phyloP scores from a whole-genome alignment of 2,113 vertebrate genomes.

The Toxotes jaculatrix region DNA sequence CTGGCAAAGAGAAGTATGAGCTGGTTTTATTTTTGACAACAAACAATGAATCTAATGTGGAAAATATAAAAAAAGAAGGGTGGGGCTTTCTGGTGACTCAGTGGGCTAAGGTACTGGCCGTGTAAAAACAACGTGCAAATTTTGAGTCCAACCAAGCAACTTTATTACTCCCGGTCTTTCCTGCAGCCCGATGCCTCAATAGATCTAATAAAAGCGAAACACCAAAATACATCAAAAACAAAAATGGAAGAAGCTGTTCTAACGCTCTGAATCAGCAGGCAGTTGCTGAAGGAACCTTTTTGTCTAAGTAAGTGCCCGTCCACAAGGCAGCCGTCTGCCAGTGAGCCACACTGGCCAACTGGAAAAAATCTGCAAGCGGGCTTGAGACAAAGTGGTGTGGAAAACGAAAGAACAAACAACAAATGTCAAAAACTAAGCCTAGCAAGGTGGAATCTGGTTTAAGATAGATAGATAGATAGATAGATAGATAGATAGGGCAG shows the following conservation, averaged over 20 bases:
- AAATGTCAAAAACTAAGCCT: constrained; percentile 1
- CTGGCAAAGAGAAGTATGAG: constrained; percentile 44
- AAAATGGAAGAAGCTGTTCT: constrained; percentile 35
- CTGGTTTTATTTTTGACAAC: constrained; percentile 40
- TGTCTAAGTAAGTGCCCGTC: constrained; percentile 41
- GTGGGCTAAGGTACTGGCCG: constrained; percentile 22
- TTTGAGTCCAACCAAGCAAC: constrained; percentile 1
- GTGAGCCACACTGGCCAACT: constrained; percentile 53
- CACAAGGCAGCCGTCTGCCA: constrained; percentile 41
- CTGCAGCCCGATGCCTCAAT: constrained; percentile 9
- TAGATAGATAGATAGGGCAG: neutral
- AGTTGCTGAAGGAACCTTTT: constrained; percentile 41
- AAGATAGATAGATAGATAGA: neutral
- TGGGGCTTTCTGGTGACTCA: constrained; percentile 59
- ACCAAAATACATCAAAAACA: constrained; percentile 5
- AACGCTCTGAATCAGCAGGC: constrained; percentile 3
- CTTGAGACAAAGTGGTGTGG: constrained; percentile 32
- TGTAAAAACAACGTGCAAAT: constrained; percentile 5
- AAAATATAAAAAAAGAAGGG: constrained; percentile 44
- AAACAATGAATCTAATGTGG: constrained; percentile 62
- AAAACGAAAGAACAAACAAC: constrained; percentile 16
- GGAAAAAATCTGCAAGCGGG: constrained; percentile 56
- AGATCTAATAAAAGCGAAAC: constrained; percentile 19
- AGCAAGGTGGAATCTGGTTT: neutral
- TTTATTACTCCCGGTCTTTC: constrained; percentile 19